phyloP scores from a whole-genome alignment of 2,888 invertebrate species.

The Limnephilus marmoratus region DNA sequence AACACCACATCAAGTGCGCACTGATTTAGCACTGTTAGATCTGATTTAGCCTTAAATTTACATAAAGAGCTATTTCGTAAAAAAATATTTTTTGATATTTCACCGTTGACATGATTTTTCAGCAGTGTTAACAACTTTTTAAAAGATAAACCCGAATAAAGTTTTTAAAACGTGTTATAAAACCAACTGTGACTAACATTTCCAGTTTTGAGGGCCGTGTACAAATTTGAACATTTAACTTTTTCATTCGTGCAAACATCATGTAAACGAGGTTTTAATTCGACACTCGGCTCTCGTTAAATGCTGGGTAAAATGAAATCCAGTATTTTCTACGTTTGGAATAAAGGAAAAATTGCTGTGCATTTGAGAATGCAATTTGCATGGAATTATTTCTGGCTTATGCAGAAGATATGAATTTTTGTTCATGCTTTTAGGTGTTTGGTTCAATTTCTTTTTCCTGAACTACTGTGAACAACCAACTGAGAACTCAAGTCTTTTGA shows the following conservation, averaged over 20 bases:
- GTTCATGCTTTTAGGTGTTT: not conserved
- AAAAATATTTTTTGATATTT: not conserved
- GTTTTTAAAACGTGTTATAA: not conserved
- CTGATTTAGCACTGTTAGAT: too few relatives aligned
- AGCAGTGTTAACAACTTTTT: not conserved
- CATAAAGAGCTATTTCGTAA: too few relatives aligned
- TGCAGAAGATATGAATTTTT: not conserved
- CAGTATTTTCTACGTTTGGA: not conserved
- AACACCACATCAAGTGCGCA: too few relatives aligned
- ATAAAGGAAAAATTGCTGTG: not conserved
- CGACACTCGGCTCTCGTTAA: not conserved
- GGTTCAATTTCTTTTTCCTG: not conserved
- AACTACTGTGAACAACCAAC: not conserved
- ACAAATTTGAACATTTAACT: not conserved
- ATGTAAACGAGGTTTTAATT: not conserved
- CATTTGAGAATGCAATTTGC: not conserved
- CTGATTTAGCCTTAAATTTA: too few relatives aligned
- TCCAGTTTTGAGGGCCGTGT: not conserved
- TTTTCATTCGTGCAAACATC: not conserved
- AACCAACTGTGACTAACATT: not conserved
- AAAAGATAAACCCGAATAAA: not conserved
- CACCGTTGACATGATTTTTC: too few relatives aligned
- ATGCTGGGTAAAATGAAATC: not conserved
- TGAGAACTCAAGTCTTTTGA: not conserved
- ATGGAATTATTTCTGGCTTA: not conserved